Percentiles rank a stretch among this genome's conserved stretches.
phyloP scores from a whole-genome alignment of 1,140 invertebrate genomes.

The Alviniconcha marisindica region DNA sequence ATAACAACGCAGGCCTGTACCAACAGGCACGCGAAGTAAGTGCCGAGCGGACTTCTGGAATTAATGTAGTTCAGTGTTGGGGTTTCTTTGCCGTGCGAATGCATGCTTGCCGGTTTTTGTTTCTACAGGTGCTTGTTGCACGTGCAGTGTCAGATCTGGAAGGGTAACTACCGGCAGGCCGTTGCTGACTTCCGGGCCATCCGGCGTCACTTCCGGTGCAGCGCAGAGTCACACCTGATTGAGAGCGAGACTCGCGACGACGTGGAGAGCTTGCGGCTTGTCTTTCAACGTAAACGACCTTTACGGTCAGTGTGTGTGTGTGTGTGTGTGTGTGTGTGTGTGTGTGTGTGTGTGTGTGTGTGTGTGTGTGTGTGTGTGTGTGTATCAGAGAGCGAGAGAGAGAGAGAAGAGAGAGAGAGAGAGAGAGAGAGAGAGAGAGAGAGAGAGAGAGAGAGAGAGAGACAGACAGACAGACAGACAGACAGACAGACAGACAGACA shows the following conservation, averaged over 20 bases:
- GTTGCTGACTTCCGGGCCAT: constrained; percentile 35
- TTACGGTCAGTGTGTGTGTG: neutral
- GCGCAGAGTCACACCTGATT: constrained; percentile 16
- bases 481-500: too few relatives aligned
- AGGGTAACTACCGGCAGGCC: constrained; percentile 26
- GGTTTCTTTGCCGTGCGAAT: too few relatives aligned
- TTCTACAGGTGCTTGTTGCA: constrained; percentile 23
- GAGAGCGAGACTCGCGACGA: constrained; percentile 15
- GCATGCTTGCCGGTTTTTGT: too few relatives aligned
- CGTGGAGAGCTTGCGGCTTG: constrained; percentile 5
- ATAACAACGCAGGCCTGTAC: too few relatives aligned
- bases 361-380: constrained; percentile 19
- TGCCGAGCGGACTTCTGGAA: too few relatives aligned
- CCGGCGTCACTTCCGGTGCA: constrained; percentile 32
- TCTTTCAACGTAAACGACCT: constrained; percentile 25
- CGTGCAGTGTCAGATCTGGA: constrained; percentile 37
- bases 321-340: constrained; percentile 25
- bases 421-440: too few relatives aligned
- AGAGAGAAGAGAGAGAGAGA: too few relatives aligned
- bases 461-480: too few relatives aligned
- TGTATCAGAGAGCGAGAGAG: too few relatives aligned
- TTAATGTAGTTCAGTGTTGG: too few relatives aligned
- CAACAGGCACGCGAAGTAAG: too few relatives aligned
- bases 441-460: too few relatives aligned
- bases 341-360: constrained; percentile 6